These are phyloP conservation scores for Phallusia fumigata DNA, from an alignment of 23 tunicate genomes.

Conservation along the genomic window DNA sequence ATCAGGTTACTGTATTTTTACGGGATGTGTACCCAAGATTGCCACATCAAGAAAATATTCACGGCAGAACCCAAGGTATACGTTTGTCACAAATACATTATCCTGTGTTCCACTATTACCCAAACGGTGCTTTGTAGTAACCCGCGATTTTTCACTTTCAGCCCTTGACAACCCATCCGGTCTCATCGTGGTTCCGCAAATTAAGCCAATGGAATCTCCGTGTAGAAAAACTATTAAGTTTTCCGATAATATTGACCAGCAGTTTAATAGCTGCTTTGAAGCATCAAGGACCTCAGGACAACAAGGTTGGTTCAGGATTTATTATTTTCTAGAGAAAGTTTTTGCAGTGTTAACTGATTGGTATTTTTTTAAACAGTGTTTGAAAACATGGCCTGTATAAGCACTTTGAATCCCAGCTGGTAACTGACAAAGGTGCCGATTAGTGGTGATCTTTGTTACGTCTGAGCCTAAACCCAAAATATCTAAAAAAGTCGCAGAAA, in stretches of 20 bases:
- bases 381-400: no score
- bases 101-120: background rate
- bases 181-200: constrained; percentile 12
- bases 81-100: background rate
- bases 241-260: background rate
- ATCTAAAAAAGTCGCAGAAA: no score
- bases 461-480: no score
- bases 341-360: no score
- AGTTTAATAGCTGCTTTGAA: background rate
- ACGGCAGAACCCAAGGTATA: background rate
- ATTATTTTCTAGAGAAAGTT: no score
- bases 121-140: background rate
- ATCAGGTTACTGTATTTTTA: constrained; percentile 77
- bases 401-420: no score
- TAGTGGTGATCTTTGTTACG: no score
- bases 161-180: background rate
- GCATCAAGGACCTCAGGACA: background rate
- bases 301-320: no score
- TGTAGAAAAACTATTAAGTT: constrained; percentile 17
- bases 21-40: constrained; percentile 57
- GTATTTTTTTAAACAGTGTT: no score
- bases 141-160: no score
- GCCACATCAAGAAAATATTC: constrained; percentile 15
- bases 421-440: no score
- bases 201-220: constrained; percentile 2